Evolutionary conservation across 92 coral and sea anemone genomes (phyloP), one percentile per base, ranked within the genome.

Genomic region (Porites evermanni): DNA sequence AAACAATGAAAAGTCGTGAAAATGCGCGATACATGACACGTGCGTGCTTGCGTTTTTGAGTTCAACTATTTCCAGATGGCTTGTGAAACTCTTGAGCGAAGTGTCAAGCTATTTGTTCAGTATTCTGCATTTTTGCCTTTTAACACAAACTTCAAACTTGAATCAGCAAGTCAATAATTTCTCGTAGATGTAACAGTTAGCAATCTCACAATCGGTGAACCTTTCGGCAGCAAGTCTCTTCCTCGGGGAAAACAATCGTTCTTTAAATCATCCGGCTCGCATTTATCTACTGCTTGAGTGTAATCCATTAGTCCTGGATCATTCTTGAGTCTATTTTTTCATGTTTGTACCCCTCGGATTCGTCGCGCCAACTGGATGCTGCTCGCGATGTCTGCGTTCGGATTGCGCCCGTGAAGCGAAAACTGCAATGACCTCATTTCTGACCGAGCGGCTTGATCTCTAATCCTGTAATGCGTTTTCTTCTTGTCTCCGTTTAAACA

Each of bases 321-420:
- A 26, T 0, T 59, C 78, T 12, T 72, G 52, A 47, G 5, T 58
- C 2, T 0, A n/a, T 3, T 58, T 53, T 24, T 77, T 61, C 21
- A 77, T 0, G 54, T 32, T 59, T 16, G 80, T 32, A 23, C 68
- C 32, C 80, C 80, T 51, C 80, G 80, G 69, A 77, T 77, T 58
- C 80, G 67, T 59, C 80, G 53, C 7, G 67, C 80, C 69, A 58
- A 32, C 11, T 77, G 80, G 9, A 60, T 77, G 14, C 50, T 65
- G 29, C 24, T 20, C 16, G 14, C 11, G 1, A 29, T 77, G 17
- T 60, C 32, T 19, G 26, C 69, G 53, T 29, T 60, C 52, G 18
- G 67, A 18, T 53, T 77, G 29, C 38, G 67, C 32, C 68, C 24
- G 1, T 59, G 80, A 26, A 9, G 23, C 17, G 80, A 21, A 13